Conservation (phyloP, 1,140 invertebrate genomes). For the Ctenoplectra terminalis region DNA sequence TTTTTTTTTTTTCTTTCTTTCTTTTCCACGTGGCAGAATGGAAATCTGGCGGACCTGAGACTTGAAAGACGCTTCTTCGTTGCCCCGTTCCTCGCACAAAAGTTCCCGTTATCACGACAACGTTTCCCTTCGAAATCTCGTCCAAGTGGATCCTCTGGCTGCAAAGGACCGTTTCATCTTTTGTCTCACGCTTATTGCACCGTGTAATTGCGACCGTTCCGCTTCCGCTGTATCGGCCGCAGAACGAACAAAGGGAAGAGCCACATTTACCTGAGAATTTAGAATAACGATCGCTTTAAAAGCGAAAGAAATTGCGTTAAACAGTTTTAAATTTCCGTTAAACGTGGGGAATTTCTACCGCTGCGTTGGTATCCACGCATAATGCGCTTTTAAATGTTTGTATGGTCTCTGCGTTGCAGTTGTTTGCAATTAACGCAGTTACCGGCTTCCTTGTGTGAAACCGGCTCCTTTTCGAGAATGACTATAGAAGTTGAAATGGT, state of each 20-base stretch:
- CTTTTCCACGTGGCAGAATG: too few relatives aligned
- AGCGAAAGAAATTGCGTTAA: background rate
- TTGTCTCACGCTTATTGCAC: slow-evolving; percentile 45
- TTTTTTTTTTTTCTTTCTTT: too few relatives aligned
- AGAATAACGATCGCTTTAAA: slow-evolving; percentile 3
- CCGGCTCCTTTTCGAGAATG: background rate
- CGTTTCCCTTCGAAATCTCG: slow-evolving; percentile 11
- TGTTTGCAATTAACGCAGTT: slow-evolving; percentile 1
- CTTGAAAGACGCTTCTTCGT: background rate
- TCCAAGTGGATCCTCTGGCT: slow-evolving; percentile 4
- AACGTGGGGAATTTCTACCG: background rate
- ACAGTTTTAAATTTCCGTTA: background rate
- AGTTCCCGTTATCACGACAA: background rate
- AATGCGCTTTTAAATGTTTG: background rate
- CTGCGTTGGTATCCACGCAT: background rate
- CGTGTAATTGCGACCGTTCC: slow-evolving; percentile 32
- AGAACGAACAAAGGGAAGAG: background rate
- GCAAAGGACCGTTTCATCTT: slow-evolving; percentile 23
- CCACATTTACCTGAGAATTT: background rate
- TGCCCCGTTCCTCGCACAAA: background rate
- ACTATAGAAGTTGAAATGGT: background rate
- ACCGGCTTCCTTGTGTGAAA: background rate
- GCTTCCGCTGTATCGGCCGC: background rate
- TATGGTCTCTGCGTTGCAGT: background rate
- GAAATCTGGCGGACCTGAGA: background rate